Conservation (phyloP, 2,113 vertebrate genomes). For the Agelaius tricolor region DNA sequence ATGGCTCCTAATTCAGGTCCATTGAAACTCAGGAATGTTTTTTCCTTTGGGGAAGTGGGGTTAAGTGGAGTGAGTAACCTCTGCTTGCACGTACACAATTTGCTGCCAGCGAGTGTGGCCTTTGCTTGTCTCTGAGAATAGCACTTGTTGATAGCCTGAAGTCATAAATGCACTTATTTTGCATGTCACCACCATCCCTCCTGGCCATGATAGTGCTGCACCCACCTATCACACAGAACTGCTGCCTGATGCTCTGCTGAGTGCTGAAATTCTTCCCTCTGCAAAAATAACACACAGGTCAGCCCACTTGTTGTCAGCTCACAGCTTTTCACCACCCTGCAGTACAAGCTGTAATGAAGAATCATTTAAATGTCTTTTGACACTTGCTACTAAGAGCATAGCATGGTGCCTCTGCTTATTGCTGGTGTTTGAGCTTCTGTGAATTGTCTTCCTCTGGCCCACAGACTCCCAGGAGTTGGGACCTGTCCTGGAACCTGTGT, state of each 20-base stretch:
- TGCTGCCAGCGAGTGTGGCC: accelerated
- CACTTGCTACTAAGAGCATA: not conserved
- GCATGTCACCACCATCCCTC: not conserved
- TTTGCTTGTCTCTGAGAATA: not conserved
- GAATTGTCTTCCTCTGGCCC: not conserved
- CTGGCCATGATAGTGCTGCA: not conserved
- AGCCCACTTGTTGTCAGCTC: not conserved
- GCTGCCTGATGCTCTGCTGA: not conserved
- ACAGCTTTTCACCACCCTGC: not conserved
- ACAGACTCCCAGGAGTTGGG: not conserved
- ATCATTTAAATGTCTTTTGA: not conserved
- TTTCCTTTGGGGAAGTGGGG: not conserved
- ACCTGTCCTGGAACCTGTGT: accelerated
- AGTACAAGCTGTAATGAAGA: not conserved
- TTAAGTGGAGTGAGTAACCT: not conserved
- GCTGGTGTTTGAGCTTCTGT: not conserved
- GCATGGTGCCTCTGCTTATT: not conserved
- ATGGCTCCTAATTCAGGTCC: not conserved
- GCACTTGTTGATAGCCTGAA: not conserved
- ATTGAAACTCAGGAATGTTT: not conserved
- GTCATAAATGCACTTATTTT: not conserved
- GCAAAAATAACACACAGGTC: not conserved
- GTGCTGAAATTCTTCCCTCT: not conserved
- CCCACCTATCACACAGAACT: not conserved
- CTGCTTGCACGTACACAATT: accelerated